Evolutionary conservation across 2,113 vertebrate genomes (phyloP), one percentile per base, ranked within the genome.

Genomic region (Xiphophorus hellerii): DNA sequence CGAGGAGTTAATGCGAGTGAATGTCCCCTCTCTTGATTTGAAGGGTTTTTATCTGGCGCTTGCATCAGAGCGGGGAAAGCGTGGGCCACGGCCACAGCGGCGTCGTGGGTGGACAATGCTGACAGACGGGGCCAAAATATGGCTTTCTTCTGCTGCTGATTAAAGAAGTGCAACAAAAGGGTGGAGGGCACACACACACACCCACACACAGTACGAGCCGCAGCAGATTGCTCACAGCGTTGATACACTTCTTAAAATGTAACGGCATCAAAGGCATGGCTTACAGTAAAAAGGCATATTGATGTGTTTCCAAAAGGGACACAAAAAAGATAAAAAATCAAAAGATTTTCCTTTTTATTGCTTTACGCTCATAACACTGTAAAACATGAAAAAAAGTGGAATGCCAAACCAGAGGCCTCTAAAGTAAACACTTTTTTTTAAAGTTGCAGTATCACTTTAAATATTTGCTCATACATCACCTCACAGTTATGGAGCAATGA

Each of bases 71-170:
- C 3, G n/a, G 89, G 76, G 86, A 90, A 92, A 90, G 91, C 87
- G 85, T 88, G 87, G 91, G 92, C 87, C 42, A 69, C 1, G 83
- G 79, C 80, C 82, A 81, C 80, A 84, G 84, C 73, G 84, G 87
- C 81, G 90, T 92, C 86, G 69, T 33, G 66, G 82, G 75, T 58
- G 85, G 80, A 80, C 62, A 5, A 66, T 3, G 93, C 70, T 92
- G 93, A 95, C 91, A 94, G 93, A 93, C 86, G 62, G 64, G 80
- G 69, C 74, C 90, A 93, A 90, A 95, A 94, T 92, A 94, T 75
- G 28, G 82, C 87, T 92, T 89, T 92, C 88, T 91, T 93, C 90
- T 88, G 65, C 74, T 74, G 69, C 90, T 95, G 94, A 95, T 95
- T 95, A 95, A 95, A 94, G 92, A 89, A 72, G 80, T 80, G 73